Evolutionary conservation across 2,888 invertebrate genomes (phyloP).

Genomic region (Cybosia mesomella): DNA sequence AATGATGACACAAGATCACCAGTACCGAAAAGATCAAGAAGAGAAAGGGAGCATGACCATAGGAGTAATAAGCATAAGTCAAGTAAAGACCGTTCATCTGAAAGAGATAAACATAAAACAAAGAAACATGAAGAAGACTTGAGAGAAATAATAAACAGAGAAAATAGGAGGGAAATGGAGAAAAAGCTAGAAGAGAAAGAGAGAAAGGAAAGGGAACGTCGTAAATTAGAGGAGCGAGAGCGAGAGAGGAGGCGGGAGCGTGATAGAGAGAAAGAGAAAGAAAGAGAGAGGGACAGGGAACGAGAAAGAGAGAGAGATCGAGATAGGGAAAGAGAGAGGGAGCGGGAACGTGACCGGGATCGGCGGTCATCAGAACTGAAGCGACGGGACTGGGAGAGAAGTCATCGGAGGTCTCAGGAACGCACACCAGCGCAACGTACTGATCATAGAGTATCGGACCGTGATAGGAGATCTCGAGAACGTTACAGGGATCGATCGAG

Average conservation of each 20-base stretch:
- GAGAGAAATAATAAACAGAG: conserved; percentile 74
- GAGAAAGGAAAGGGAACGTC: conserved; percentile 61
- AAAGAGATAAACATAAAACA: conserved; percentile 65
- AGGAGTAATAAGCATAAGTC: conserved; percentile 75
- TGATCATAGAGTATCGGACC: conserved; percentile 49
- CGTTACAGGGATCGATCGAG: conserved; percentile 65
- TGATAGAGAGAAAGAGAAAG: conserved; percentile 60
- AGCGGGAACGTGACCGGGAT: conserved; percentile 53
- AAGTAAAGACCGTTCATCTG: conserved; percentile 68
- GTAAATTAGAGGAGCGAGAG: conserved; percentile 61
- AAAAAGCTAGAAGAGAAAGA: conserved; percentile 66
- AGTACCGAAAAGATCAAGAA: conserved; percentile 72
- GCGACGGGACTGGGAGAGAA: conserved; percentile 44
- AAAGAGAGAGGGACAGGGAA: conserved; percentile 60
- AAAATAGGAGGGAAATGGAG: conserved; percentile 70
- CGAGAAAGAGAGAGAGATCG: conserved; percentile 52
- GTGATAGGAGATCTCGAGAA: conserved; percentile 48
- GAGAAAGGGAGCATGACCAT: conserved; percentile 59
- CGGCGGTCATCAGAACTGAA: conserved; percentile 52
- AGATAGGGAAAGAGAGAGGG: conserved; percentile 50
- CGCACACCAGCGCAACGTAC: conserved; percentile 46
- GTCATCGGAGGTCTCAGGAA: conserved; percentile 56
- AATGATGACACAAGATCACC: conserved; percentile 81
- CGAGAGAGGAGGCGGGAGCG: conserved; percentile 52
- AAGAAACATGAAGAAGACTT: conserved; percentile 77